Conservation (phyloP, 2,113 vertebrate genomes). For the Hippocampus barbouri region DNA sequence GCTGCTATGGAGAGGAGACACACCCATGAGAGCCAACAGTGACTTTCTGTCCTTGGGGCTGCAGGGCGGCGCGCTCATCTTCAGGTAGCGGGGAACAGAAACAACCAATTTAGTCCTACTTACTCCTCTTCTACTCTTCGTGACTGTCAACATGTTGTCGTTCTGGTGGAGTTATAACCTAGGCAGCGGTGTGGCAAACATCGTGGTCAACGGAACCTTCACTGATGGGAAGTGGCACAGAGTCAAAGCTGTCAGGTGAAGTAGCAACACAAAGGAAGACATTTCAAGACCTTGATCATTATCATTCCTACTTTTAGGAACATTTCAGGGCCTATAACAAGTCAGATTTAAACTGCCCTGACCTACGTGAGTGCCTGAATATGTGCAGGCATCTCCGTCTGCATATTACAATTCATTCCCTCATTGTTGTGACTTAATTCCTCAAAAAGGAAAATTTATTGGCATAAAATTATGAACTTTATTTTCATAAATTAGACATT, state of each 20-base stretch:
- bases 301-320: neutral
- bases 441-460: too few relatives aligned
- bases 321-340: too few relatives aligned
- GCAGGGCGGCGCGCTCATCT: slow-evolving; percentile 82
- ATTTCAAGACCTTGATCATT: neutral
- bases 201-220: slow-evolving; percentile 87
- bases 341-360: neutral
- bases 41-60: slow-evolving; percentile 93
- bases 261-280: slow-evolving; percentile 10
- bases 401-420: too few relatives aligned
- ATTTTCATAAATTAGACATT: too few relatives aligned
- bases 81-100: slow-evolving; percentile 75
- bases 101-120: neutral
- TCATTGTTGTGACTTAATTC: too few relatives aligned
- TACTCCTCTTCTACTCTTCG: neutral
- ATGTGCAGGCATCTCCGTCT: too few relatives aligned
- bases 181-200: slow-evolving; percentile 81
- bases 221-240: slow-evolving; percentile 88
- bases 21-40: slow-evolving; percentile 82
- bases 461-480: too few relatives aligned
- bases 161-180: slow-evolving; percentile 81
- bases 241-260: slow-evolving; percentile 88
- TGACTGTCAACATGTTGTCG: neutral
- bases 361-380: too few relatives aligned
- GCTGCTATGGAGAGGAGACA: slow-evolving; percentile 90